Evolutionary conservation across 2,113 vertebrate species (phyloP), one percentile per base, ranked within the genome.

Genomic region (Bufo bufo): DNA sequence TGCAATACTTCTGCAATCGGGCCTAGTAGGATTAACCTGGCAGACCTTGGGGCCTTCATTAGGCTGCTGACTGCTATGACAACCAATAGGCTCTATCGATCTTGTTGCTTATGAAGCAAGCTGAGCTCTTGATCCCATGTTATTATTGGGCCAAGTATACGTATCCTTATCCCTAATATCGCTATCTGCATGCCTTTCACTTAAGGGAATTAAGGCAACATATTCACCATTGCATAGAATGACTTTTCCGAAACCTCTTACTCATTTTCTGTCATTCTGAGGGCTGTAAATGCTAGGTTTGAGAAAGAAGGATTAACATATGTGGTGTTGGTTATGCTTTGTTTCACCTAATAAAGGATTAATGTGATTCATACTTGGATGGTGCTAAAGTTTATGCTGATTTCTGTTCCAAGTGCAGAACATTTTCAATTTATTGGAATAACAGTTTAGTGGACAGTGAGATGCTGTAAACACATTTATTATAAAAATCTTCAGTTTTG

Each of bases 261-360:
- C 45, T 75, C 72, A 50, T 75, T 49, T 75, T 50, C 72, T 50
- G 72, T 75, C 72, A 50, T 50, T 75, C 47, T 20, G 72, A 75
- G 17, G 6, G 47, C 43, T 75, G 72, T 75, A 75, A 75, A 75
- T 75, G 19, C 47, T 50, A 14, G 4, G 17, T 50, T 75, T 20
- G 45, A 75, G 72, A 20, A 75, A 75, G 72, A 4, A 75, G 72
- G 72, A 75, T 75, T 75, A 75, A 50, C 72, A 75, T 75, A 50
- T 75, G 72, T 75, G 72, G 45, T 75, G 47, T 75, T 75, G 11
- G 45, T 49, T 75, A 49, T 50, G 45, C 17, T 50, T 50, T 49
- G 72, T 75, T 45, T 50, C 72, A 75, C 72, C 72, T 75, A 75
- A 75, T 75, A 75, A 75, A 75, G 47, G 72, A 50, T 75, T 75